These are phyloP conservation scores for Ictidomys tridecemlineatus DNA, from an alignment of 2,113 vertebrate species.

Conservation along the genomic window DNA sequence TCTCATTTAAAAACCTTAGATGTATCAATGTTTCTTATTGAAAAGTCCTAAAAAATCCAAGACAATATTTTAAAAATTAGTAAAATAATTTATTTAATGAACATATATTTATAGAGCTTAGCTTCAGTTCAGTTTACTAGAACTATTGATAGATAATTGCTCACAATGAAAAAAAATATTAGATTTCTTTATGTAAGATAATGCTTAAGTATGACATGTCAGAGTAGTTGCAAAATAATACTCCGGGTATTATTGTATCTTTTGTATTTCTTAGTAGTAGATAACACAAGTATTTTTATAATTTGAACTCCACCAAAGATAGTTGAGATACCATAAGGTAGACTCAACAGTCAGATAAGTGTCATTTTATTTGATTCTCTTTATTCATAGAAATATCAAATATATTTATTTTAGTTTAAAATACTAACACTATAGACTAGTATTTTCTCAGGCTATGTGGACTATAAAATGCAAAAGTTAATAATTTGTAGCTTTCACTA, in stretches of 20 bases:
- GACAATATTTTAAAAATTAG: background rate
- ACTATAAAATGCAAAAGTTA: background rate
- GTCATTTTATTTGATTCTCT: background rate
- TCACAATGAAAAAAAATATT: background rate
- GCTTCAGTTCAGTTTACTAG: background rate
- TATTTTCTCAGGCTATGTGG: background rate
- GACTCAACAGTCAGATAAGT: background rate
- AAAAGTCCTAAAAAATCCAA: background rate
- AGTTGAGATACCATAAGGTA: background rate
- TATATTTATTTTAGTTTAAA: background rate
- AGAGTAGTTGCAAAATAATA: background rate
- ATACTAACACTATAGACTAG: background rate
- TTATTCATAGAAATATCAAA: background rate
- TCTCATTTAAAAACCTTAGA: background rate
- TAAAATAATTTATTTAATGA: background rate
- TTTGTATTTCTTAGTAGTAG: background rate
- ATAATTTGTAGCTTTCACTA: background rate
- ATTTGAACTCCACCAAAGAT: background rate
- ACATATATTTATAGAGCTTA: background rate
- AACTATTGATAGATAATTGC: background rate
- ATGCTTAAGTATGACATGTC: background rate
- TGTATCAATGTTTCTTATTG: background rate
- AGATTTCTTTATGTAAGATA: background rate
- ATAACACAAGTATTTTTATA: background rate
- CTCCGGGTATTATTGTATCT: background rate